Conservation (phyloP, 2,113 vertebrate genomes). For the Neofelis nebulosa region DNA sequence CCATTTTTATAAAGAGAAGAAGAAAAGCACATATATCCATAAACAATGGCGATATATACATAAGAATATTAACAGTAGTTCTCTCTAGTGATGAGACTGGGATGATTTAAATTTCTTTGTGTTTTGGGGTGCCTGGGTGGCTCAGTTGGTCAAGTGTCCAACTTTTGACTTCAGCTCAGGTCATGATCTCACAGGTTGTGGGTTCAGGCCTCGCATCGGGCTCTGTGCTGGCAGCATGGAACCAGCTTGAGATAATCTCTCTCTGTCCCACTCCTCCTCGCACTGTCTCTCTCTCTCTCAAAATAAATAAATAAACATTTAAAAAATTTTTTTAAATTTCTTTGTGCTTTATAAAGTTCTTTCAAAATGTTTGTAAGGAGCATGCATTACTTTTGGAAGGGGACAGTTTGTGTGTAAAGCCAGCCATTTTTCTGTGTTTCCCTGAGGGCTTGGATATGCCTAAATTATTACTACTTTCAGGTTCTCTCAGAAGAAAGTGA, state of each 20-base stretch:
- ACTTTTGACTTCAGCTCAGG: background rate
- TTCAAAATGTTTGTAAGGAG: background rate
- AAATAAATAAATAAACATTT: background rate
- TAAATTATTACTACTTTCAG: background rate
- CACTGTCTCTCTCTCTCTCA: no score
- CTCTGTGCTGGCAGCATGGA: background rate
- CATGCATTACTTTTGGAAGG: background rate
- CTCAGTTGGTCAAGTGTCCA: background rate
- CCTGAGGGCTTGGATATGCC: rapidly evolving
- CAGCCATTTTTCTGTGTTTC: background rate
- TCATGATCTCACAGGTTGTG: background rate
- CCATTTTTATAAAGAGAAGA: background rate
- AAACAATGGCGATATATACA: background rate
- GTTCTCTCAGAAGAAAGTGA: background rate
- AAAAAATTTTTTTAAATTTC: background rate
- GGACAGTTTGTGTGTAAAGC: background rate
- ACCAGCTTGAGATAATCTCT: background rate
- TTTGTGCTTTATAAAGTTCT: background rate
- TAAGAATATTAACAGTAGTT: background rate
- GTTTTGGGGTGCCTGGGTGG: background rate
- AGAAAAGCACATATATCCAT: background rate
- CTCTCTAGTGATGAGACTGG: background rate
- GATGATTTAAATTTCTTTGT: background rate
- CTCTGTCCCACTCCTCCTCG: rapidly evolving
- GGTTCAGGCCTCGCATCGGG: background rate